Evolutionary conservation across 2,797 vertebrate genomes (phyloP).

Genomic region (Mormyrus proboscirostris): DNA sequence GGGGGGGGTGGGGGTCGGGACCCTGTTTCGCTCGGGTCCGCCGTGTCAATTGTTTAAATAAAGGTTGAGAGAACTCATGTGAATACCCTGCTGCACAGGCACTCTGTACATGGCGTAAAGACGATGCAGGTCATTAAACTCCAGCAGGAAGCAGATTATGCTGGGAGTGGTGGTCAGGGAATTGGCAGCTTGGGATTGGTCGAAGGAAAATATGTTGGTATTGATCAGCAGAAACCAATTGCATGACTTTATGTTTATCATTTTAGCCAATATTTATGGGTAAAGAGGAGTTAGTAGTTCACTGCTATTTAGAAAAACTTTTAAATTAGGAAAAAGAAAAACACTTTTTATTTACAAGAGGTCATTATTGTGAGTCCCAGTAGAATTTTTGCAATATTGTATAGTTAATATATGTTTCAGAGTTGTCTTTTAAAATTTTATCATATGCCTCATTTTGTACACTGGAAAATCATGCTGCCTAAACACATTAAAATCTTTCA

Average conservation of each 20-base stretch:
- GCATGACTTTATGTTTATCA: conserved; percentile 44
- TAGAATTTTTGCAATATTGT: neutral
- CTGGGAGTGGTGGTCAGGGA: conserved; percentile 40
- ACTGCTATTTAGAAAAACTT: neutral
- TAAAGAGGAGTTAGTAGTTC: conserved; percentile 15
- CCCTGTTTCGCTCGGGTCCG: conserved; percentile 64
- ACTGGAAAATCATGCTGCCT: neutral
- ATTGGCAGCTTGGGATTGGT: conserved; percentile 34
- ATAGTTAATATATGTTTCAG: neutral
- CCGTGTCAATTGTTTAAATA: conserved; percentile 77
- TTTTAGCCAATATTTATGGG: conserved; percentile 49
- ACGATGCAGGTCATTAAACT: conserved; percentile 46
- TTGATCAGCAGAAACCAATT: conserved; percentile 50
- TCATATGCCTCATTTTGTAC: neutral
- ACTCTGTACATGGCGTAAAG: conserved; percentile 42
- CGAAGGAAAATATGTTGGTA: conserved; percentile 35
- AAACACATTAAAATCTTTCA: neutral
- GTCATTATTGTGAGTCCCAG: neutral
- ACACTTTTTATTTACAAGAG: neutral
- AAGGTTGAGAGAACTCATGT: conserved; percentile 69
- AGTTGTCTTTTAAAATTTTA: neutral
- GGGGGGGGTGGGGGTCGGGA: conserved; percentile 56
- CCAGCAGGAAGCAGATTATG: conserved; percentile 46
- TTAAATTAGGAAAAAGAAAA: neutral
- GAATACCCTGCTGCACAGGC: conserved; percentile 42